Evolutionary conservation across 2,113 vertebrate species (phyloP), one percentile per base, ranked within the genome.

Genomic region (Cygnus buccinator): DNA sequence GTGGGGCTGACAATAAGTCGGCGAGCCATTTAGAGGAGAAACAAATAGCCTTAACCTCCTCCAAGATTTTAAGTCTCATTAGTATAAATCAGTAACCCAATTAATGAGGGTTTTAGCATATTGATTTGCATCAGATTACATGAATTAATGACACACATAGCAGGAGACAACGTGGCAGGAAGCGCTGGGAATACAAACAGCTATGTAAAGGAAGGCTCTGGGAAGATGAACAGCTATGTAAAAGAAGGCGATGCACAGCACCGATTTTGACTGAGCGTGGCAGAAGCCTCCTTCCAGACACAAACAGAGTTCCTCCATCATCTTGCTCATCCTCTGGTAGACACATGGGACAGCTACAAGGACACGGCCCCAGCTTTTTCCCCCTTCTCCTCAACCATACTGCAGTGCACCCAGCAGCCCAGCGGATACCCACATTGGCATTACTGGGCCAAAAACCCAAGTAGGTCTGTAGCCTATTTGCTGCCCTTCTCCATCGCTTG

Each of bases 41-140:
- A 95, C 25, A 95, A 96, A 96, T 85, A 63, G 79, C 52, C 62
- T 89, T 83, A 84, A 80, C 48, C 73, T 94, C 44, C 87, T 75
- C 95, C 86, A 37, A 57, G 86, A 84, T 84, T 95, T 90, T 75
- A 86, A 94, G 80, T 84, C 95, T 95, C 90, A 92, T 96, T 94
- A 95, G 90, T 75, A 81, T 78, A 92, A 96, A 92, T 75, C 83
- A 87, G 74, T 43, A 75, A 84, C 77, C 48, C 91, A 95, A 62
- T 95, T 95, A 92, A 82, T 13, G 94, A 93, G 54, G 66, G 73
- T 23, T 61, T 96, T 95, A 94, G 89, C 91, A 87, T 76, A 78
- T 82, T 65, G 84, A 94, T 96, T 94, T 95, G 77, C 93, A 94
- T 87, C 11, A 20, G 84, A 84, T 94, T 84, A 75, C 62, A 48